Conservation (phyloP, 2,113 vertebrate species). For the Tautogolabrus adspersus region DNA sequence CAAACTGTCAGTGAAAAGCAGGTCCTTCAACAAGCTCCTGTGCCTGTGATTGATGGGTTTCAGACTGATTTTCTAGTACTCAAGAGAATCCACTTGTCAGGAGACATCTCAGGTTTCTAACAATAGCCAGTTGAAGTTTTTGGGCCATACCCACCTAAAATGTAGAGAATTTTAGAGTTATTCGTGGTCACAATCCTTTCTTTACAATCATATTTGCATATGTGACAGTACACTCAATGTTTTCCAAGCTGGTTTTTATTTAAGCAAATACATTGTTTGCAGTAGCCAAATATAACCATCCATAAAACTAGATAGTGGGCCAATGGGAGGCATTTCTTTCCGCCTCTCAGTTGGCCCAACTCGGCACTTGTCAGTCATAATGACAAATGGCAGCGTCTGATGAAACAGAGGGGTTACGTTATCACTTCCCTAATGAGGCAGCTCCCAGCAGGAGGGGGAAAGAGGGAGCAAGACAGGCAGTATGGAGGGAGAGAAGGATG, state of each 20-base stretch:
- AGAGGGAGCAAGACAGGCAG: constrained; percentile 39
- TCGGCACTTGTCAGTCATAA: constrained; percentile 78
- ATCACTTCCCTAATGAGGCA: constrained; percentile 78
- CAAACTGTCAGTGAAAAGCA: constrained; percentile 48
- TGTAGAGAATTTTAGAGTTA: constrained; percentile 30
- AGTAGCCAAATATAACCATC: background rate
- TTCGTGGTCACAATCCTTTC: constrained; percentile 19
- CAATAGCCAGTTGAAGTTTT: constrained; percentile 34
- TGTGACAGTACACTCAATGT: background rate
- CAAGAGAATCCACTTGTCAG: constrained; percentile 63
- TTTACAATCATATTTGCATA: constrained; percentile 7
- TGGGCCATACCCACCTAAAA: constrained; percentile 19
- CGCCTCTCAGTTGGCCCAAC: constrained; percentile 55
- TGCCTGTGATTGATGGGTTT: constrained; percentile 69
- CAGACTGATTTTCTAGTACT: constrained; percentile 60
- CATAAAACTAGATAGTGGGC: constrained; percentile 11
- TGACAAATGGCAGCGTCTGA: constrained; percentile 77
- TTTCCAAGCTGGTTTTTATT: no score
- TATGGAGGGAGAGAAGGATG: constrained; percentile 48
- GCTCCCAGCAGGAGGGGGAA: constrained; percentile 73
- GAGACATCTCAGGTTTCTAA: constrained; percentile 64
- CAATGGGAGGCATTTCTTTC: constrained; percentile 38
- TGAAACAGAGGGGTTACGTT: constrained; percentile 78
- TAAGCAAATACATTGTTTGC: background rate
- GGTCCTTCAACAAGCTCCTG: constrained; percentile 57